Percentiles rank a stretch among this genome's conserved stretches.
Conservation (phyloP, 2,797 vertebrate species). For the Enteromius paludinosus region DNA sequence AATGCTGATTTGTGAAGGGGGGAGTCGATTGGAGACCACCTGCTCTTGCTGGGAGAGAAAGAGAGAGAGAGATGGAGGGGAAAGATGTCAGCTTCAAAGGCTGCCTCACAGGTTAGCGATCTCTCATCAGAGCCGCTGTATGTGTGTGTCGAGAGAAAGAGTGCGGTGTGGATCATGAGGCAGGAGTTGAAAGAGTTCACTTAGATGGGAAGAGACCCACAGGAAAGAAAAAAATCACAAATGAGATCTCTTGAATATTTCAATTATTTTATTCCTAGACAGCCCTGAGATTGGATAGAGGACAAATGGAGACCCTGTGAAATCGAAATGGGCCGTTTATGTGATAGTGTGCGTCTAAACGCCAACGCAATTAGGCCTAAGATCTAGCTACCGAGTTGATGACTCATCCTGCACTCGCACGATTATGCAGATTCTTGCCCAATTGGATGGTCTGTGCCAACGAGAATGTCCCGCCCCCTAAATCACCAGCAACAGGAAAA, state of each 20-base stretch:
- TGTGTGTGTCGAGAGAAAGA: constrained; percentile 31
- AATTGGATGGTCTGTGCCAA: not conserved
- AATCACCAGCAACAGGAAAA: not conserved
- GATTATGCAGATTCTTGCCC: not conserved
- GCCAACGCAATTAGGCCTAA: not conserved
- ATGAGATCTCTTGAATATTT: constrained; percentile 13
- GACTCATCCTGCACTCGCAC: constrained; percentile 11
- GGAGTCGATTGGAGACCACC: constrained; percentile 50
- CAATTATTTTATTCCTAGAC: not conserved
- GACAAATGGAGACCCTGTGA: not conserved
- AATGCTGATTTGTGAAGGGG: constrained; percentile 32
- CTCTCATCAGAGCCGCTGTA: constrained; percentile 42
- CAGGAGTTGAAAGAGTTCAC: constrained; percentile 15
- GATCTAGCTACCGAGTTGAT: not conserved
- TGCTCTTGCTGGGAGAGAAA: constrained; percentile 42
- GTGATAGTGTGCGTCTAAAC: not conserved
- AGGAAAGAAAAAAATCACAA: constrained; percentile 13
- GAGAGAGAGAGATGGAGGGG: constrained; percentile 19
- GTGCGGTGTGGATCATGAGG: constrained; percentile 37
- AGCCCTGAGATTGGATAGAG: constrained; percentile 5
- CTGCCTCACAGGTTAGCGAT: constrained; percentile 40
- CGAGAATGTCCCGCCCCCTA: not conserved
- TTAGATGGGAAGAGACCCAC: not conserved
- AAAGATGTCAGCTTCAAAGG: constrained; percentile 39
- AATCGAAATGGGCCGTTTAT: not conserved